Evolutionary conservation across 53 echinoderm and acorn worm species (phyloP).

Genomic region (Pentamera pediparva): DNA sequence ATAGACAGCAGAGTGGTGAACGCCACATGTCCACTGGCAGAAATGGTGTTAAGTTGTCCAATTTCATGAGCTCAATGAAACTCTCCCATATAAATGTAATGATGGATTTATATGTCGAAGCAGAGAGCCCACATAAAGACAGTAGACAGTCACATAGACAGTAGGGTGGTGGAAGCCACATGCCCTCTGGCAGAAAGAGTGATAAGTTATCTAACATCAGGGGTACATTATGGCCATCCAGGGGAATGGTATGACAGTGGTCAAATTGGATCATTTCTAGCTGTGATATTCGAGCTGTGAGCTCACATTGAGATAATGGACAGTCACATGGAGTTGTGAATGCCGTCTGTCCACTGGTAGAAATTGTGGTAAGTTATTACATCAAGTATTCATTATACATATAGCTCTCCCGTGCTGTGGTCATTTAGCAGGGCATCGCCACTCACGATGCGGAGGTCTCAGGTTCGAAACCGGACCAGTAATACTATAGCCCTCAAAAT

Average conservation of each 20-base stretch:
- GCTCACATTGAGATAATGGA: conserved; percentile 67
- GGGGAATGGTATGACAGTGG: no score
- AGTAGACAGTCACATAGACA: conserved; percentile 65
- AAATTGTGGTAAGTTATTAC: conserved; percentile 97
- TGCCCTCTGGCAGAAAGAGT: conserved; percentile 88
- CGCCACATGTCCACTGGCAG: conserved; percentile 78
- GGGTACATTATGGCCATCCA: no score
- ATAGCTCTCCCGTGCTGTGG: no score
- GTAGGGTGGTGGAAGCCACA: conserved; percentile 69
- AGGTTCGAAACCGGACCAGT: no score
- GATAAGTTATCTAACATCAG: conserved; percentile 42
- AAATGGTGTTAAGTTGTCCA: conserved; percentile 97
- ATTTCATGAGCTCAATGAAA: no score
- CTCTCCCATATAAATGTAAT: no score
- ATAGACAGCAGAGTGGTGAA: conserved; percentile 64
- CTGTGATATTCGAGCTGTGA: conserved; percentile 58
- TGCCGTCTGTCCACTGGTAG: conserved; percentile 76
- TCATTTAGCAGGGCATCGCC: no score
- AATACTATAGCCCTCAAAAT: no score
- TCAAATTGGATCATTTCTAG: no score
- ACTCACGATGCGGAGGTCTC: no score
- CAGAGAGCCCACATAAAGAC: conserved; percentile 61
- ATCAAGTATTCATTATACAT: no score
- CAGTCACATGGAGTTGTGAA: conserved; percentile 61
- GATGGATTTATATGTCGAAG: conserved; percentile 65